Percentiles rank a stretch among this genome's conserved stretches.
phyloP scores from a whole-genome alignment of 2,113 vertebrate genomes.

The Origma solitaria region DNA sequence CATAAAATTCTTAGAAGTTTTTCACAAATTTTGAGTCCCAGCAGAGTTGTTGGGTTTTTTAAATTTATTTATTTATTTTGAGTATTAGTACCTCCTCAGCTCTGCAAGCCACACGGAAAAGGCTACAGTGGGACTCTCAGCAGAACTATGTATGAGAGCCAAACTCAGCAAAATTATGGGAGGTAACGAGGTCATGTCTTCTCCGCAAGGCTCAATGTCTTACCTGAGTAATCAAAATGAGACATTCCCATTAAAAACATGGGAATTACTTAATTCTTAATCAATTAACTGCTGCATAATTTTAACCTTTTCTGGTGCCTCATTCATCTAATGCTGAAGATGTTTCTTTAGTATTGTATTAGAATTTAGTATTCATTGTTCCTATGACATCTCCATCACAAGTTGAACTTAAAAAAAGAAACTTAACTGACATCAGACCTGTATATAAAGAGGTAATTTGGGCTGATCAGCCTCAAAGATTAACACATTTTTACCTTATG shows the following conservation, averaged over 20 bases:
- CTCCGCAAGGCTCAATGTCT: neutral
- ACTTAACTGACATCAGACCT: neutral
- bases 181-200: neutral
- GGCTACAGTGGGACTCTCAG: neutral
- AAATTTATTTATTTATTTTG: neutral
- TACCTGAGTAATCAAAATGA: neutral
- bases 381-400: neutral
- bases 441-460: neutral
- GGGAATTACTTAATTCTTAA: neutral
- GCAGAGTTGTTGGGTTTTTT: neutral
- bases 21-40: neutral
- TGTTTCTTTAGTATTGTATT: neutral
- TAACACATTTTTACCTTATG: neutral
- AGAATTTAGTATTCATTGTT: neutral
- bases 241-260: neutral
- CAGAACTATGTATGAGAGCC: neutral
- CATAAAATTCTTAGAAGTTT: too few relatives aligned
- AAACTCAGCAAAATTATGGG: neutral
- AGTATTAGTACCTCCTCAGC: neutral
- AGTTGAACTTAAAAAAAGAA: neutral
- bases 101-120: neutral
- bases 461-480: neutral
- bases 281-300: neutral
- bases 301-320: neutral
- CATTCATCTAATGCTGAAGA: neutral